Percentiles rank a stretch among this genome's conserved stretches.
Evolutionary conservation across 2,113 vertebrate species (phyloP).

Genomic region (Loxodonta africana): DNA sequence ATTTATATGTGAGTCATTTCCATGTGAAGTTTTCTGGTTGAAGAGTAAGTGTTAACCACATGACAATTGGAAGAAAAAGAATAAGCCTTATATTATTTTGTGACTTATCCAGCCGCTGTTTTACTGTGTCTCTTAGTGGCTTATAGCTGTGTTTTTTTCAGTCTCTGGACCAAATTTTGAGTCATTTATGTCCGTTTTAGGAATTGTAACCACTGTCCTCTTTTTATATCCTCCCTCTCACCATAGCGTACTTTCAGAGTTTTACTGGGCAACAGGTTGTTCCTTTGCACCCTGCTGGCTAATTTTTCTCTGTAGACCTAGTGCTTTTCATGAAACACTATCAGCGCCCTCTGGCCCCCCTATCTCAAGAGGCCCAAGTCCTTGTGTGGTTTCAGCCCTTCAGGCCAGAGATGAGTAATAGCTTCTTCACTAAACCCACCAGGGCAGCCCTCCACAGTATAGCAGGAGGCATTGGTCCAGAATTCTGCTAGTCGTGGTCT

Average conservation of each 20-base stretch:
- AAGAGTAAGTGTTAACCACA: conserved; percentile 42
- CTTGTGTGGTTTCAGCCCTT: neutral
- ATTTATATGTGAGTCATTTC: conserved; percentile 49
- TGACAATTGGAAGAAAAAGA: conserved; percentile 68
- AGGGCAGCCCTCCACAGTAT: neutral
- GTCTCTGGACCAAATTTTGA: conserved; percentile 39
- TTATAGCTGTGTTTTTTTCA: neutral
- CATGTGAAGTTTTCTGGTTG: conserved; percentile 62
- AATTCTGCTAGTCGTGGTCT: neutral
- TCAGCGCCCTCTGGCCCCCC: neutral
- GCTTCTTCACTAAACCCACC: neutral
- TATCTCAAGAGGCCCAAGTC: conserved; percentile 6
- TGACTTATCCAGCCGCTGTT: conserved; percentile 20
- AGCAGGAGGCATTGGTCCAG: neutral
- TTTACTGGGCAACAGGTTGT: neutral
- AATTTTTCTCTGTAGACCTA: neutral
- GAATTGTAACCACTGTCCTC: neutral
- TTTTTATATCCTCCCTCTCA: neutral
- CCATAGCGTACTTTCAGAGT: neutral
- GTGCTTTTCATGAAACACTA: neutral
- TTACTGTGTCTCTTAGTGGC: conserved; percentile 17
- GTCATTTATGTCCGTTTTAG: conserved; percentile 42
- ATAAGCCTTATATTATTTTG: conserved; percentile 28
- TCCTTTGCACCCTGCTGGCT: neutral
- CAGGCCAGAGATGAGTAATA: neutral